Evolutionary conservation across 2,888 invertebrate genomes (phyloP).

Genomic region (Himalopsyche japonica): DNA sequence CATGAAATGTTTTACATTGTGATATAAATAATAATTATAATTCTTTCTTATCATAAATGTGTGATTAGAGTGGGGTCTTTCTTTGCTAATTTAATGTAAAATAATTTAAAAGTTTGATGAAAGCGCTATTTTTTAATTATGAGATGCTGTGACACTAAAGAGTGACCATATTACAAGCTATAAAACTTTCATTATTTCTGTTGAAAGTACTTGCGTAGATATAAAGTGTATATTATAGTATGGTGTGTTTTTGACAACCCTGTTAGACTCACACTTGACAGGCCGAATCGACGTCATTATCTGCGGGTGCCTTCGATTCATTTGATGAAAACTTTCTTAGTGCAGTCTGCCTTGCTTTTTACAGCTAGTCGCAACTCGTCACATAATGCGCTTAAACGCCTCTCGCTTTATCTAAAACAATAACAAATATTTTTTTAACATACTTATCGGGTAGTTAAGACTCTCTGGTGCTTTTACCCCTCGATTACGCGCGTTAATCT

Average conservation of each 20-base stretch:
- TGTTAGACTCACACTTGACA: neutral
- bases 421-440: neutral
- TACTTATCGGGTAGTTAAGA: neutral
- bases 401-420: neutral
- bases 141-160: too few relatives aligned
- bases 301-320: neutral
- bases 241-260: neutral
- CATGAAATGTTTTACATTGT: too few relatives aligned
- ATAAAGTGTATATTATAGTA: too few relatives aligned
- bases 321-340: neutral
- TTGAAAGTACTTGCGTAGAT: too few relatives aligned
- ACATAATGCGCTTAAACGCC: neutral
- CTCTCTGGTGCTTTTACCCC: neutral
- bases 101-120: too few relatives aligned
- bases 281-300: neutral
- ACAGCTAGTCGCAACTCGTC: neutral
- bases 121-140: too few relatives aligned
- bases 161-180: too few relatives aligned
- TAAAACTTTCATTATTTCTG: too few relatives aligned
- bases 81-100: too few relatives aligned
- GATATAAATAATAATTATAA: too few relatives aligned
- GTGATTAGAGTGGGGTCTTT: too few relatives aligned
- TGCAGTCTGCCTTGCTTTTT: neutral
- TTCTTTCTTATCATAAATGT: too few relatives aligned
- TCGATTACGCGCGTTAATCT: neutral